Percentiles rank a stretch among this genome's conserved stretches.
These are phyloP conservation scores for Aleiodes leptofemur DNA, from an alignment of 2,888 invertebrate genomes.

Conservation along the genomic window DNA sequence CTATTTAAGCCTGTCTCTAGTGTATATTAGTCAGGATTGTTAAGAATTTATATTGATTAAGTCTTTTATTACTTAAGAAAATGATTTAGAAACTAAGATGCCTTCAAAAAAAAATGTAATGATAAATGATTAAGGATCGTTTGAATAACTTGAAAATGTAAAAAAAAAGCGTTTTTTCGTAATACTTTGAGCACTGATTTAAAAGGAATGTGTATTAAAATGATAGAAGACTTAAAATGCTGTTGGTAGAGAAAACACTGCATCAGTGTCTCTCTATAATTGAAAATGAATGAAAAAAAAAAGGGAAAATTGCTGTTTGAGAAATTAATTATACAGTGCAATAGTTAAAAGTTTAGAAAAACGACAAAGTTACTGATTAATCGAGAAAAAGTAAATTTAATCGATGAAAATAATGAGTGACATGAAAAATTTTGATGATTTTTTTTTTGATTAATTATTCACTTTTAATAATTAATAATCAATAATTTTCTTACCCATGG, in stretches of 20 bases:
- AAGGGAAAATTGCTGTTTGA: not conserved
- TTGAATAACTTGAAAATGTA: not conserved
- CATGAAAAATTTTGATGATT: not conserved
- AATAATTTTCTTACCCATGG: slow-evolving; percentile 21
- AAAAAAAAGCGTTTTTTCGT: not conserved
- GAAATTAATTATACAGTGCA: slow-evolving; percentile 19
- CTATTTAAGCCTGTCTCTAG: slow-evolving; percentile 32
- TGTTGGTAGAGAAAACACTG: slow-evolving; percentile 2
- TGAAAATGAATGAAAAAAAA: not conserved
- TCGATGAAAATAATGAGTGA: not conserved
- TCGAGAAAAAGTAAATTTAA: not conserved
- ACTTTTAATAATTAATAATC: slow-evolving; percentile 4
- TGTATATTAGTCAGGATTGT: slow-evolving; percentile 31
- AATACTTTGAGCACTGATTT: not conserved
- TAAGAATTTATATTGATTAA: slow-evolving; percentile 31
- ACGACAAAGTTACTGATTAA: too few relatives aligned
- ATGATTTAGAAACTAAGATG: slow-evolving; percentile 6
- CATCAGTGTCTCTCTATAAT: slow-evolving; percentile 14
- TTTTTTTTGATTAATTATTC: not conserved
- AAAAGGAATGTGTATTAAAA: not conserved
- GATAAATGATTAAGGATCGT: not conserved
- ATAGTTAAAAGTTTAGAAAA: not conserved
- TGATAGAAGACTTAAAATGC: not conserved
- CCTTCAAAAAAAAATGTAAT: not conserved
- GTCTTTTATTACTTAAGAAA: slow-evolving; percentile 27